Evolutionary conservation across 1,140 invertebrate genomes (phyloP).

Genomic region (Drosophila littoralis): DNA sequence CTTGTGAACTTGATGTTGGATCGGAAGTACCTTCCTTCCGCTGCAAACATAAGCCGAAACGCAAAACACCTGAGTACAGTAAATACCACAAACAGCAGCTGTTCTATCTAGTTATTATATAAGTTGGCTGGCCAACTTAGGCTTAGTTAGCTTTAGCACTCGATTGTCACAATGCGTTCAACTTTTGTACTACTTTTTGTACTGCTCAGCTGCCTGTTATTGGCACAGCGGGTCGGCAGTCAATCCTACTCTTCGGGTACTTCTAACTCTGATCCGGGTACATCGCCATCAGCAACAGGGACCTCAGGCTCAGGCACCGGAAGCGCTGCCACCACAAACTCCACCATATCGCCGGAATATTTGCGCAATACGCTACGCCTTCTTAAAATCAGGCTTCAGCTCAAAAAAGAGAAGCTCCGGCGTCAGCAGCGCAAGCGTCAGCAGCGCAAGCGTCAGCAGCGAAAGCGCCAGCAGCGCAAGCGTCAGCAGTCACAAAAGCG

Average conservation of each 20-base stretch:
- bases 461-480: not conserved
- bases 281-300: not conserved
- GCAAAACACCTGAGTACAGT: slow-evolving; percentile 20
- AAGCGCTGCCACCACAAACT: not conserved
- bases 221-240: not conserved
- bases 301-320: not conserved
- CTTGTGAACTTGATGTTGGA: not conserved
- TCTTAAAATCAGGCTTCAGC: not conserved
- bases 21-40: not conserved
- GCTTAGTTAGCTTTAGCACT: not conserved
- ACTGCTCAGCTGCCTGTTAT: not conserved
- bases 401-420: not conserved
- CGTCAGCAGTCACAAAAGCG: not conserved
- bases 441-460: not conserved
- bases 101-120: slow-evolving; percentile 5
- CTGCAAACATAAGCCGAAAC: not conserved
- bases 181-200: slow-evolving; percentile 2
- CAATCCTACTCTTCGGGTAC: not conserved
- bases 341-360: not conserved
- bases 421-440: not conserved
- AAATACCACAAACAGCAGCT: slow-evolving; percentile 3
- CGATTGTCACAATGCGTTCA: not conserved
- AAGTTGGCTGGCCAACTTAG: not conserved
- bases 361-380: not conserved
- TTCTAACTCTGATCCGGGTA: not conserved